phyloP scores from a whole-genome alignment of 2,797 vertebrate genomes.

The Lagodon rhomboides region DNA sequence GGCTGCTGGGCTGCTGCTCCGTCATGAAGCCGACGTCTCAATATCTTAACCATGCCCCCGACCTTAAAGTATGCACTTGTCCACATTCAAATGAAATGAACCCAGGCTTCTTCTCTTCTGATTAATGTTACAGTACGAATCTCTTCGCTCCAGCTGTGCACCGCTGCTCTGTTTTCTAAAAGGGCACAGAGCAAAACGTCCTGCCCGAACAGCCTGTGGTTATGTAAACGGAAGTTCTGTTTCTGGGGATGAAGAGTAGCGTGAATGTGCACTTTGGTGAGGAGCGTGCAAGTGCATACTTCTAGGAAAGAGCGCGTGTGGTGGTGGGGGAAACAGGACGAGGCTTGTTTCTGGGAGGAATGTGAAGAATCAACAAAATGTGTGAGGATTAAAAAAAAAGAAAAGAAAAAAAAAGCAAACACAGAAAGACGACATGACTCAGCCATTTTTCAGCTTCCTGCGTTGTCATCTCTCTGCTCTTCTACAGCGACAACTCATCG shows the following conservation, averaged over 20 bases:
- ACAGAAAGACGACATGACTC: constrained; percentile 17
- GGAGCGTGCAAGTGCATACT: constrained; percentile 52
- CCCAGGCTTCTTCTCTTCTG: constrained; percentile 21
- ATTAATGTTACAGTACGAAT: constrained; percentile 30
- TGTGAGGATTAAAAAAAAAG: background rate
- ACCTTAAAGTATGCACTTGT: constrained; percentile 64
- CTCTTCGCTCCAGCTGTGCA: constrained; percentile 40
- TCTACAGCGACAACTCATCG: constrained; percentile 1
- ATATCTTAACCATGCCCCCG: constrained; percentile 31
- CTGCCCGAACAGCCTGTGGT: constrained; percentile 31
- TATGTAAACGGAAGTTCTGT: background rate
- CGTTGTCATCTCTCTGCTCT: constrained; percentile 43
- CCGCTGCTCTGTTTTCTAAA: constrained; percentile 24
- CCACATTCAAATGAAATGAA: constrained; percentile 30
- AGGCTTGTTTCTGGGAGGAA: constrained; percentile 50
- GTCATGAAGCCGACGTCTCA: constrained; percentile 40
- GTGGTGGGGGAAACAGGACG: constrained; percentile 21
- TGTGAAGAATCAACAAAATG: constrained; percentile 51
- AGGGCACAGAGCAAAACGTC: constrained; percentile 20
- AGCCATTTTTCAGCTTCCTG: constrained; percentile 65
- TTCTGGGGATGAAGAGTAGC: background rate
- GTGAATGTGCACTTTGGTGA: constrained; percentile 18
- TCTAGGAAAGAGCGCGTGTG: constrained; percentile 20
- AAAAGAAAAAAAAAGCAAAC: background rate
- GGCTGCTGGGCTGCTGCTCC: constrained; percentile 48